Conservation (phyloP, 2,797 vertebrate species). For the Anas capensis region DNA sequence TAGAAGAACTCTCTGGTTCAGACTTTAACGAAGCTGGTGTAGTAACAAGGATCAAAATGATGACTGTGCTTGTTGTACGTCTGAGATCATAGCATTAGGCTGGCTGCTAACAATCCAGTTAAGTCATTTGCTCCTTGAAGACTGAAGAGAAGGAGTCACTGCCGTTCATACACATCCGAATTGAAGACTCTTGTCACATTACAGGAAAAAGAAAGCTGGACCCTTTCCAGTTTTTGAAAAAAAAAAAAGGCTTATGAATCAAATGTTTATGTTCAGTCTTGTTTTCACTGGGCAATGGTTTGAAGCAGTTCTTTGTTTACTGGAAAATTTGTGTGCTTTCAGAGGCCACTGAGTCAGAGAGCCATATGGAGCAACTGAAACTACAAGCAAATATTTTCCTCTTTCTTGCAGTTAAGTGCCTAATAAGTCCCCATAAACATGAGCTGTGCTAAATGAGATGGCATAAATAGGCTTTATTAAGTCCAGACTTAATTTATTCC, state of each 20-base stretch:
- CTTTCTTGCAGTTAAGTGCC: conserved; percentile 41
- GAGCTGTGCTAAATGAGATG: conserved; percentile 37
- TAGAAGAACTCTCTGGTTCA: neutral
- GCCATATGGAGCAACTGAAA: neutral
- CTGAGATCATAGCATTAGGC: neutral
- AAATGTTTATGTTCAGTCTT: conserved; percentile 21
- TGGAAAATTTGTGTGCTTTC: conserved; percentile 59
- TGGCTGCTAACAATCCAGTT: neutral
- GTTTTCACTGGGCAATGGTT: neutral
- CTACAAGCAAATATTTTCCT: conserved; percentile 63
- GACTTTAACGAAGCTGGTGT: neutral
- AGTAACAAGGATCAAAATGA: neutral
- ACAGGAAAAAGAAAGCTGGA: neutral
- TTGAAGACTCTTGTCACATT: neutral
- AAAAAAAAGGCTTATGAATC: neutral
- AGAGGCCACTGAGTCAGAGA: conserved; percentile 46
- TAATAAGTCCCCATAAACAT: conserved; percentile 56
- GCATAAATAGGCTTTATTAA: conserved; percentile 47
- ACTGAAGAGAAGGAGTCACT: neutral
- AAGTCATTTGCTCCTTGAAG: neutral
- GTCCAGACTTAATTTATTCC: neutral
- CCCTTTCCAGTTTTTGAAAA: neutral
- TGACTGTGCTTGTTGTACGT: neutral
- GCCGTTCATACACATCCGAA: neutral
- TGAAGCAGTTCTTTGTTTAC: conserved; percentile 58